Base-by-base conservation (phyloP, 2,113 vertebrate species). In the Pachyramphus minor region DNA sequence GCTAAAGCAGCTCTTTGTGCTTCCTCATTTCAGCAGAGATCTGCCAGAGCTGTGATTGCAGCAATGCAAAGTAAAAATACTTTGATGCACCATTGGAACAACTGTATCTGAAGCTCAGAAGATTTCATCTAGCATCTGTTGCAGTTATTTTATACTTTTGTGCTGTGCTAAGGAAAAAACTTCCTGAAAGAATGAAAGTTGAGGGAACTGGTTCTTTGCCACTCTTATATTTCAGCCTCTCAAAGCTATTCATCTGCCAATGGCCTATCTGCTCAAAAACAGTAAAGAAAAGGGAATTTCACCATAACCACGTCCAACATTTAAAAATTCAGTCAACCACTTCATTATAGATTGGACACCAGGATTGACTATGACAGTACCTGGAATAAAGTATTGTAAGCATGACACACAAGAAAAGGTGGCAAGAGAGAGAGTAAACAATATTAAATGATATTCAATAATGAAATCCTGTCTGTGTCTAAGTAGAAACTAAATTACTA, bases 401-500 rank as follows among this genome's bases (percentile, higher is more conserved):
- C 0, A 0, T 18, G 35, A 47, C 75, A 77, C 20, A 35, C 21
- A 62, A 59, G 28, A 84, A 91, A 74, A 81, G 64, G 68, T 53
- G 44, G 90, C 39, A 88, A 88, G 74, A 56, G 17, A 89, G 49
- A 79, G 44, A 87, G 50, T 75, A 95, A 95, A 76, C 59, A 90
- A 52, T 71, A 90, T 93, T 90, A 96, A 96, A 91, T 94, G 75
- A 82, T 37, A 59, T 92, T 96, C 95, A 95, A 86, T 94, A 91
- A 64, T 12, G 27, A 80, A 97, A 94, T 77, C 11, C 4, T 80
- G 72, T 92, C 93, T 95, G 83, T 92, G 83, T 91, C 75, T 93
- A 94, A 93, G 87, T 63, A 91, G 82, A 89, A 95, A 88, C 68
- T 90, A 90, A 96, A 95, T 77, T 94, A 73, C 83, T 85, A 83